These are phyloP conservation scores for Drosophila recens DNA, from an alignment of 2,888 invertebrate species.

Conservation along the genomic window DNA sequence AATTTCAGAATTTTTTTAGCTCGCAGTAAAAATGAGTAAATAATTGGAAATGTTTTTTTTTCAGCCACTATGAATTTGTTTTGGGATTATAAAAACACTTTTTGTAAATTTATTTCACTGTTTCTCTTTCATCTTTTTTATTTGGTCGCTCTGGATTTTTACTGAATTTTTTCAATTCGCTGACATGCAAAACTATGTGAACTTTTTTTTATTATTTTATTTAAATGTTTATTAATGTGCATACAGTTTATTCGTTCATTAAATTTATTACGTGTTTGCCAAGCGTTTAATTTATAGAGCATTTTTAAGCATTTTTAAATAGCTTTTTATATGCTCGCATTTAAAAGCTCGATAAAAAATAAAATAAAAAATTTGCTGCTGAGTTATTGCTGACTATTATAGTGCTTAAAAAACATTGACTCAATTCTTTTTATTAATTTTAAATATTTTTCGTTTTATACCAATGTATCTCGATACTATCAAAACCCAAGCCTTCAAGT, in stretches of 20 bases:
- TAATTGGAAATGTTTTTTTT: background rate
- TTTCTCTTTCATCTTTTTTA: background rate
- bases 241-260: slow-evolving; percentile 6
- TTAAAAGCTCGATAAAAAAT: background rate
- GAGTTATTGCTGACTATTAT: no score
- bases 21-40: background rate
- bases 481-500: background rate
- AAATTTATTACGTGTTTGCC: background rate
- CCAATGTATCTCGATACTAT: no score
- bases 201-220: background rate
- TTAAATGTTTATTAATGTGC: background rate
- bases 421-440: no score
- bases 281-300: background rate
- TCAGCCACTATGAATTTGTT: background rate
- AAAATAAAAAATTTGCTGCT: no score
- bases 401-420: background rate
- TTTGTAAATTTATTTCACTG: background rate
- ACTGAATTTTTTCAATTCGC: background rate
- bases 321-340: background rate
- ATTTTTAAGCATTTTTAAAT: background rate
- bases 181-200: slow-evolving; percentile 5
- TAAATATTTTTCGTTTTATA: no score
- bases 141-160: background rate
- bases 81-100: background rate
- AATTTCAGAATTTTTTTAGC: background rate